These are phyloP conservation scores for Papilio aristodemus DNA, from an alignment of 1,140 invertebrate genomes.

Conservation along the genomic window DNA sequence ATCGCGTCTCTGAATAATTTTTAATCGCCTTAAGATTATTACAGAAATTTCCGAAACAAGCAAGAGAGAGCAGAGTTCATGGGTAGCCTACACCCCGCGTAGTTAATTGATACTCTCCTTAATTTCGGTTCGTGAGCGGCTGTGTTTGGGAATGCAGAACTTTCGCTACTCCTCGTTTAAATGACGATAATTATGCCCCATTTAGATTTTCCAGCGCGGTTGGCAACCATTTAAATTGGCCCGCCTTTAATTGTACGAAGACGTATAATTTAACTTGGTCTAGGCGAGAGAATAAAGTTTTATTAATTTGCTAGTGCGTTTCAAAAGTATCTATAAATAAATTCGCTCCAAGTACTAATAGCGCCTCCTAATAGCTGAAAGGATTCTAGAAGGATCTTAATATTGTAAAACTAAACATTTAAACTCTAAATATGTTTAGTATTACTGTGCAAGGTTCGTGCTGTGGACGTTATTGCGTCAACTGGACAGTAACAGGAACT, in stretches of 20 bases:
- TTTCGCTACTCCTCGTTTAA: constrained; percentile 27
- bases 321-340: background rate
- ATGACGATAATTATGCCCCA: constrained; percentile 30
- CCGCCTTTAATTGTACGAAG: constrained; percentile 26
- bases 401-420: background rate
- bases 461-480: background rate
- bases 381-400: background rate
- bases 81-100: constrained; percentile 7
- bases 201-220: constrained; percentile 29
- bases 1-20: too few relatives aligned
- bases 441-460: background rate
- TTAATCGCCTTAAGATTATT: background rate
- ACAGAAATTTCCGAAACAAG: background rate
- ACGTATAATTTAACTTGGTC: constrained; percentile 23
- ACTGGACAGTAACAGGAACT: background rate
- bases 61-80: background rate
- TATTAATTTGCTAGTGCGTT: background rate
- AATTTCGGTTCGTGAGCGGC: constrained; percentile 31
- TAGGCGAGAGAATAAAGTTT: background rate
- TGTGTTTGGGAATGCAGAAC: constrained; percentile 30
- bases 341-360: background rate
- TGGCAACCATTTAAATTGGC: constrained; percentile 24
- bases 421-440: background rate
- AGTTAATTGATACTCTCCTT: constrained; percentile 32
- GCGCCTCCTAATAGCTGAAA: background rate